A percentile compares a stretch with the other conserved stretches of the same genome.
Conservation (phyloP, 2,797 vertebrate species). For the Hylomyscus alleni region DNA sequence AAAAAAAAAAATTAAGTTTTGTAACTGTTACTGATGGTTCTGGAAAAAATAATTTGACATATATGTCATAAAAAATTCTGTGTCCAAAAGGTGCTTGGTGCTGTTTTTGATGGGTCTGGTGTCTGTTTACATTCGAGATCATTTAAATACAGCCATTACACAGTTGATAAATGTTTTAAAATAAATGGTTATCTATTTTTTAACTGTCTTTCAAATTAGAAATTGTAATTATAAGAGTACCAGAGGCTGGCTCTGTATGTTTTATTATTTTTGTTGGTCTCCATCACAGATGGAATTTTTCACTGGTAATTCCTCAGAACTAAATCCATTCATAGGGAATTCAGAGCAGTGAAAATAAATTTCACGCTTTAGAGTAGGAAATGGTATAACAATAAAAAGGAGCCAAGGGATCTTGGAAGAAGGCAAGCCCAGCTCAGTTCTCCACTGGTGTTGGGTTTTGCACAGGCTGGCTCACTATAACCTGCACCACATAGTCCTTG, state of each 20-base stretch:
- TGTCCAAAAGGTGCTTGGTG: constrained; percentile 88
- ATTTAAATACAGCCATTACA: constrained; percentile 70
- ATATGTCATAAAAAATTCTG: constrained; percentile 29
- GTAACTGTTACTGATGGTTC: constrained; percentile 74
- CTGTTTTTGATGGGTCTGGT: constrained; percentile 82
- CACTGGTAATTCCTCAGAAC: constrained; percentile 88
- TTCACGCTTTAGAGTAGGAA: constrained; percentile 83
- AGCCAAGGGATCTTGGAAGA: constrained; percentile 63
- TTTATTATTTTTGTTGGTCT: constrained; percentile 87
- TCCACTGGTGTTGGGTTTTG: constrained; percentile 94
- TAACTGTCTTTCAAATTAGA: constrained; percentile 79
- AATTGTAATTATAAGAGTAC: constrained; percentile 79
- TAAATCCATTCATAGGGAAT: constrained; percentile 86
- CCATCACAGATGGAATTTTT: constrained; percentile 92
- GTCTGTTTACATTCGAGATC: constrained; percentile 84
- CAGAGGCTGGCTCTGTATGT: constrained; percentile 83
- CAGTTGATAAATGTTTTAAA: constrained; percentile 71
- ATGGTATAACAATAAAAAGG: constrained; percentile 72
- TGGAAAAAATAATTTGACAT: constrained; percentile 36
- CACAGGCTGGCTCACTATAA: constrained; percentile 97
- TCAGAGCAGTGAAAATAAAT: constrained; percentile 85
- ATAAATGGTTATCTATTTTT: constrained; percentile 81
- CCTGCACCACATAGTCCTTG: constrained; percentile 99
- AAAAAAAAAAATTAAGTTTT: constrained; percentile 57
- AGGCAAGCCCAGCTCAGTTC: constrained; percentile 89